Percentiles rank a stretch among this genome's conserved stretches.
Conservation (phyloP, 2,888 invertebrate genomes). For the Neria commutata region DNA sequence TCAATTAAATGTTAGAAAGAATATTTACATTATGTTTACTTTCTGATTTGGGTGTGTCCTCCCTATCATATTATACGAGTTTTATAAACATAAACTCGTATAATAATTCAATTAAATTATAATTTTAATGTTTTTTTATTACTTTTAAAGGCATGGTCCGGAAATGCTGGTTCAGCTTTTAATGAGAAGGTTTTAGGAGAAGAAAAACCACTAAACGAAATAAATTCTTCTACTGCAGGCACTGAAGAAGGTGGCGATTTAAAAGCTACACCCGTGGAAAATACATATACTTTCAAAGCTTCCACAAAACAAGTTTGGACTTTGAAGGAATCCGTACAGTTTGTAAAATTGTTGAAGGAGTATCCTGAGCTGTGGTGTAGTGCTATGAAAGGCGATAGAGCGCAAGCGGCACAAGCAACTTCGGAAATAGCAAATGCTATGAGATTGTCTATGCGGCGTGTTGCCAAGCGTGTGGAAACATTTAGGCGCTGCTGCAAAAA, state of each 20-base stretch:
- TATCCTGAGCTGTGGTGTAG: slow-evolving; percentile 30
- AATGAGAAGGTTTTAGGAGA: no score
- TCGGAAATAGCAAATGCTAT: slow-evolving; percentile 34
- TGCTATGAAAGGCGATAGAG: background rate
- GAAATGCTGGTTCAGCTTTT: no score
- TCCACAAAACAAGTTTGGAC: slow-evolving; percentile 30
- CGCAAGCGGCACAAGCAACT: slow-evolving; percentile 18
- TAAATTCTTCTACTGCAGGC: background rate
- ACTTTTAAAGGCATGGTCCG: no score
- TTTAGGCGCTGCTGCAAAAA: slow-evolving; percentile 28
- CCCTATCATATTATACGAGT: no score
- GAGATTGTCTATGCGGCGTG: slow-evolving; percentile 30
- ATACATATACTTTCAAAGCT: background rate
- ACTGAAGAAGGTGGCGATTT: background rate
- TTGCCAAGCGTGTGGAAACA: slow-evolving; percentile 33
- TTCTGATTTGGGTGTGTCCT: no score
- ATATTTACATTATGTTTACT: no score
- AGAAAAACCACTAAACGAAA: background rate
- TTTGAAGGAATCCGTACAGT: slow-evolving; percentile 32
- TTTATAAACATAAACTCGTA: no score
- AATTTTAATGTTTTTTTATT: no score
- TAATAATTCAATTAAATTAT: no score
- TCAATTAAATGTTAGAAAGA: no score
- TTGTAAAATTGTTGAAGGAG: slow-evolving; percentile 31
- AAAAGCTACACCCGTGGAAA: slow-evolving; percentile 7